phyloP scores from a whole-genome alignment of 1,140 invertebrate species.

The Armadillidium nasatum region DNA sequence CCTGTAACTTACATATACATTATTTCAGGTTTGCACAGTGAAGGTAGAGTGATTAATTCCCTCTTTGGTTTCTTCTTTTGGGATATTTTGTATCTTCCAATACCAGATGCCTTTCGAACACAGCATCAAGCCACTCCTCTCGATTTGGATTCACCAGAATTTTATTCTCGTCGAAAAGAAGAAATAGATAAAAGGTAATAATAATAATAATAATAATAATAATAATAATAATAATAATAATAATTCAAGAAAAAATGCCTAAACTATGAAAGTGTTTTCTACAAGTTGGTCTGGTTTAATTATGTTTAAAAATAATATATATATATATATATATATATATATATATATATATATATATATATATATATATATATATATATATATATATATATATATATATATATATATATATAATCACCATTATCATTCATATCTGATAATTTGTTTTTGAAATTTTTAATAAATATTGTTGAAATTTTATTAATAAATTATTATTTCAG shows the following conservation, averaged over 20 bases:
- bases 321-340: no score
- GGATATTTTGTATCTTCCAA: slow-evolving; percentile 64
- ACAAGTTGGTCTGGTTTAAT: not conserved
- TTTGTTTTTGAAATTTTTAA: no score
- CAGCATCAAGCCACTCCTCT: slow-evolving; percentile 66
- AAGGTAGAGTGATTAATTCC: slow-evolving; percentile 60
- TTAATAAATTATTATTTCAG: no score
- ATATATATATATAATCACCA: no score
- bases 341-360: no score
- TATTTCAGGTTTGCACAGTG: slow-evolving; percentile 61
- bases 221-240: not conserved
- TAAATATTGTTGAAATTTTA: no score
- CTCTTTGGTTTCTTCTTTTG: slow-evolving; percentile 67
- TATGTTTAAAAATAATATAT: no score
- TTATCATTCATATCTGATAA: no score
- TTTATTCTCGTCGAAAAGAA: slow-evolving; percentile 59
- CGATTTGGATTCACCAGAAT: slow-evolving; percentile 62
- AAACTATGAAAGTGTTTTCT: not conserved
- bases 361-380: no score
- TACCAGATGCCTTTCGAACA: slow-evolving; percentile 63
- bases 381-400: no score
- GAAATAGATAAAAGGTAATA: slow-evolving; percentile 54
- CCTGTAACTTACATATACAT: not conserved
- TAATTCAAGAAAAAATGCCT: not conserved
- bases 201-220: not conserved